These are phyloP conservation scores for Acrocephalus scirpaceus DNA, from an alignment of 2,797 vertebrate species.

Conservation along the genomic window DNA sequence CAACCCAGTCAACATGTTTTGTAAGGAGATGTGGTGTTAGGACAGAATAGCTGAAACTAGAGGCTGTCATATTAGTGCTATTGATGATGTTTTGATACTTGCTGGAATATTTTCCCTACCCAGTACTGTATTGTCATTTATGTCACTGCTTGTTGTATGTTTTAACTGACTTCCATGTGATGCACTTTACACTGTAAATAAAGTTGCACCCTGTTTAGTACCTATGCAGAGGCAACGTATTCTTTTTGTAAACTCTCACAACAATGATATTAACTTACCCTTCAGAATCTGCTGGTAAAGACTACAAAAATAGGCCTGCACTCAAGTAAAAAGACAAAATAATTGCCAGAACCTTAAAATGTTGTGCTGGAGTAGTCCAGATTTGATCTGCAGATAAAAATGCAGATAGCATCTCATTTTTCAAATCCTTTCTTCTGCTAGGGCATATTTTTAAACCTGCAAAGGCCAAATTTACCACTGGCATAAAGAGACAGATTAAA, in stretches of 20 bases:
- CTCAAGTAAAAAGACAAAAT: background rate
- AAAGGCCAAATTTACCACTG: background rate
- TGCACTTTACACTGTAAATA: constrained; percentile 72
- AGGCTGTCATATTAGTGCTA: constrained; percentile 39
- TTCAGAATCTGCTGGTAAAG: background rate
- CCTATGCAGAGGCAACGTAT: background rate
- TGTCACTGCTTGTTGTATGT: constrained; percentile 42
- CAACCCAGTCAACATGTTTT: background rate
- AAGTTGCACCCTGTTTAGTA: constrained; percentile 57
- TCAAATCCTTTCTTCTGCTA: background rate
- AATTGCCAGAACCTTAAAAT: background rate
- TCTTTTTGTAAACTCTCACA: background rate
- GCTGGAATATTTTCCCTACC: constrained; percentile 8
- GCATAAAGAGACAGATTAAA: background rate
- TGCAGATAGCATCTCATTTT: background rate
- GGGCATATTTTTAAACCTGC: background rate
- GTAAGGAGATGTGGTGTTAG: background rate
- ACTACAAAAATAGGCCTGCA: background rate
- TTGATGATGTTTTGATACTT: constrained; percentile 52
- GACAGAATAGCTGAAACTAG: constrained; percentile 48
- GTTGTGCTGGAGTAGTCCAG: background rate
- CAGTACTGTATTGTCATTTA: constrained; percentile 41
- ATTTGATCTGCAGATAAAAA: background rate
- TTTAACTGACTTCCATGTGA: constrained; percentile 39
- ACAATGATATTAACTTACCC: background rate